phyloP scores from a whole-genome alignment of 2,888 invertebrate genomes.

The Zootermopsis nevadensis region DNA sequence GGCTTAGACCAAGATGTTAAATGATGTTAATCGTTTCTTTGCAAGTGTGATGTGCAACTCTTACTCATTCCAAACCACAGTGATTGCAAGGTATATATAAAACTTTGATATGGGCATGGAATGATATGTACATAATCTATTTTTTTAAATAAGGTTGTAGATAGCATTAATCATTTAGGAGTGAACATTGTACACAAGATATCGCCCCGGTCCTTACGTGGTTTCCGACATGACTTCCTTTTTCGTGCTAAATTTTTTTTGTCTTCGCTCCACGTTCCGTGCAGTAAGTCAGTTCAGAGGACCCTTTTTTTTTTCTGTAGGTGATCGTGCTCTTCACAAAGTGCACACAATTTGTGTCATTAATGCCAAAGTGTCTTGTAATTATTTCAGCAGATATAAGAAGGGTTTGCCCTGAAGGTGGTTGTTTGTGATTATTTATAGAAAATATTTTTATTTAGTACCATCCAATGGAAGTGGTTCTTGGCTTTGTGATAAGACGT shows the following conservation, averaged over 20 bases:
- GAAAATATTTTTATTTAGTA: constrained; percentile 3
- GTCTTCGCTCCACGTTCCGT: no score
- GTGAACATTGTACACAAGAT: no score
- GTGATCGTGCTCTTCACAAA: background rate
- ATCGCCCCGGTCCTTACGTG: background rate
- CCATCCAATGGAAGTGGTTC: constrained; percentile 13
- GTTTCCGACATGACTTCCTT: no score
- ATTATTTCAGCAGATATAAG: constrained; percentile 17
- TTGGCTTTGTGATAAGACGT: background rate
- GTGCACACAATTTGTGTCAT: constrained; percentile 12
- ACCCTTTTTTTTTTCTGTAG: no score
- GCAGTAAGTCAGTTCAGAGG: no score
- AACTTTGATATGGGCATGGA: constrained; percentile 39
- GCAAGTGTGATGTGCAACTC: constrained; percentile 18
- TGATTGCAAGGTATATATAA: constrained; percentile 47
- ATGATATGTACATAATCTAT: constrained; percentile 44
- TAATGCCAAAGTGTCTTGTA: constrained; percentile 47
- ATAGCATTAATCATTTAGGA: no score
- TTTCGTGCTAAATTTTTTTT: background rate
- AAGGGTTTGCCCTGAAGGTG: background rate
- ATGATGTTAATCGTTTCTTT: background rate
- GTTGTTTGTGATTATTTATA: constrained; percentile 30
- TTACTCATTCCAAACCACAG: constrained; percentile 43
- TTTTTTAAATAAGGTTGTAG: constrained; percentile 41
- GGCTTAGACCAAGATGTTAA: background rate